These are phyloP conservation scores for Diarsia brunnea DNA, from an alignment of 2,888 invertebrate species.

Conservation along the genomic window DNA sequence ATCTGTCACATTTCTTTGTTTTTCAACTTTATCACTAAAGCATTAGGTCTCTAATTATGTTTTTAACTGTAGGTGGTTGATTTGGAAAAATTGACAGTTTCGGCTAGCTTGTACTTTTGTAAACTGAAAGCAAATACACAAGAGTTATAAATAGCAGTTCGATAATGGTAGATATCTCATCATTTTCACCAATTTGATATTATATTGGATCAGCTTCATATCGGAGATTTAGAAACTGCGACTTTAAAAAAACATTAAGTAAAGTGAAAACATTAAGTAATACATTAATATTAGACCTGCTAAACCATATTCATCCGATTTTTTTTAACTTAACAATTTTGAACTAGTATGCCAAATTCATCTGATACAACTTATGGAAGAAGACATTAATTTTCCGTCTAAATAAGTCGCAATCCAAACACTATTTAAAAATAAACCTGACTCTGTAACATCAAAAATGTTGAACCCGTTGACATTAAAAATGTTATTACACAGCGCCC, in stretches of 20 bases:
- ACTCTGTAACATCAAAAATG: constrained; percentile 35
- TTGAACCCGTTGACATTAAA: constrained; percentile 58
- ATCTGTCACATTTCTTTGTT: no score
- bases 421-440: constrained; percentile 16
- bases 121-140: background rate
- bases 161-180: background rate
- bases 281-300: no score
- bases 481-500: constrained; percentile 53
- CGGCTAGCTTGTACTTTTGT: background rate
- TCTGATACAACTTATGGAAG: background rate
- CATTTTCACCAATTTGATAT: background rate
- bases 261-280: no score
- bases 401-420: background rate
- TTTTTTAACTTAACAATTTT: background rate
- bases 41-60: no score
- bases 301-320: background rate
- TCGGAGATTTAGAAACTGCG: background rate
- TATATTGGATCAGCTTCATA: background rate
- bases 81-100: no score
- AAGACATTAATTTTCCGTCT: background rate
- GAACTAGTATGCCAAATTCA: no score
- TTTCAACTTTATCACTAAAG: no score
- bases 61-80: no score
- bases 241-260: no score
- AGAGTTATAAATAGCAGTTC: background rate